Conservation (phyloP, 2,888 invertebrate genomes). For the Ormyrus labotus region DNA sequence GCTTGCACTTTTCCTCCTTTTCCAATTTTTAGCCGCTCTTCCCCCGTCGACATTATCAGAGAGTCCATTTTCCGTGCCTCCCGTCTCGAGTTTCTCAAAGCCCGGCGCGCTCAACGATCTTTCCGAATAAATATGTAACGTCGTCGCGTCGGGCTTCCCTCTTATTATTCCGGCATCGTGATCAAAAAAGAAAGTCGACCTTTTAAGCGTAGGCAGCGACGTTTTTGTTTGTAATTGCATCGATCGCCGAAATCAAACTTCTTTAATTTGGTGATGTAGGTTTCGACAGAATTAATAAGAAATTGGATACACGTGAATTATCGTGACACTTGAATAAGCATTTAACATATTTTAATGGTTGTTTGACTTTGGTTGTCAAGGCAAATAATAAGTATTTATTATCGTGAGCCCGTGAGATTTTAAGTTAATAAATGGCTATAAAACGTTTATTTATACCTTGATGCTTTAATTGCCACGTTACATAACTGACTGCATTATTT, state of each 20-base stretch:
- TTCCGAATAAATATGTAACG: conserved; percentile 24
- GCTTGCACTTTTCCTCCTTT: conserved; percentile 3
- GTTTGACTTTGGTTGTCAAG: no score
- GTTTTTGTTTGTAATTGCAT: conserved; percentile 5
- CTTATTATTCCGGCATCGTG: neutral
- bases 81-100: neutral
- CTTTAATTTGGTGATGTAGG: neutral
- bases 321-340: no score
- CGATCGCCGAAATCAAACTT: conserved; percentile 3
- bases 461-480: no score
- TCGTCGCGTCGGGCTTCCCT: neutral
- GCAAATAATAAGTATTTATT: no score
- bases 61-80: neutral
- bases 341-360: no score
- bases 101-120: neutral
- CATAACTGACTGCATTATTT: no score
- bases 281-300: neutral
- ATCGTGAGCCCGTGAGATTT: no score
- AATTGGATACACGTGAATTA: no score
- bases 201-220: neutral
- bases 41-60: neutral
- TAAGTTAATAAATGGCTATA: no score
- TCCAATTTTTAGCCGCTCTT: neutral
- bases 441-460: no score
- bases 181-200: no score